Percentiles rank a stretch among this genome's conserved stretches.
phyloP scores from a whole-genome alignment of 2,888 invertebrate species.

The Microchrysa polita region DNA sequence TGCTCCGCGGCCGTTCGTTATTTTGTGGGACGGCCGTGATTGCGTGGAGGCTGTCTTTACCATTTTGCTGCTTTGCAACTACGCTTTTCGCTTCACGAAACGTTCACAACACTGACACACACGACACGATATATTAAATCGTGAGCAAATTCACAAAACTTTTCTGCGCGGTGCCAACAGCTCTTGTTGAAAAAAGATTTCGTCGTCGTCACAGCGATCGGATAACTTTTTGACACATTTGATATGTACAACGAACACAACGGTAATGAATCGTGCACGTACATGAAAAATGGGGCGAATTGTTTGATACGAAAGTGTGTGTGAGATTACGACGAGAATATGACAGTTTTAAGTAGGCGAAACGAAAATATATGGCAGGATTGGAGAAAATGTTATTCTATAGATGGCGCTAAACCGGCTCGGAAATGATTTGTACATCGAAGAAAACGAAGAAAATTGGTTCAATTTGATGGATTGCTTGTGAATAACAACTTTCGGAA shows the following conservation, averaged over 20 bases:
- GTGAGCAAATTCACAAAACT: not conserved
- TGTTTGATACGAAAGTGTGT: not conserved
- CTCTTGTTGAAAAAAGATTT: slow-evolving; percentile 10
- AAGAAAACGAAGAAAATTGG: too few relatives aligned
- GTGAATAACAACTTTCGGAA: too few relatives aligned
- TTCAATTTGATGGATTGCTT: too few relatives aligned
- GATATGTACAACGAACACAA: slow-evolving; percentile 22
- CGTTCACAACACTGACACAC: slow-evolving; percentile 2
- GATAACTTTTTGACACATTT: slow-evolving; percentile 32
- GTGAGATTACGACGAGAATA: not conserved
- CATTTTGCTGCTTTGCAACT: not conserved
- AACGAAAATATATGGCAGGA: not conserved
- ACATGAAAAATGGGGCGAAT: not conserved
- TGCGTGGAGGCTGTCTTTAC: slow-evolving; percentile 2
- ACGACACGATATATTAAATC: not conserved
- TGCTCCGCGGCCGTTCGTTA: not conserved
- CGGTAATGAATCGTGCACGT: not conserved
- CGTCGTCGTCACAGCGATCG: slow-evolving; percentile 19
- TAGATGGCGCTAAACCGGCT: not conserved
- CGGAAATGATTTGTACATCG: too few relatives aligned
- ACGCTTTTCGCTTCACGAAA: not conserved
- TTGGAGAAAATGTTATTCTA: not conserved
- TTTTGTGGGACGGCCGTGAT: not conserved
- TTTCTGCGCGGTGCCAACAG: slow-evolving; percentile 14
- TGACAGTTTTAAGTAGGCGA: not conserved